phyloP scores from a whole-genome alignment of 2,797 vertebrate species.

The Helarctos malayanus region DNA sequence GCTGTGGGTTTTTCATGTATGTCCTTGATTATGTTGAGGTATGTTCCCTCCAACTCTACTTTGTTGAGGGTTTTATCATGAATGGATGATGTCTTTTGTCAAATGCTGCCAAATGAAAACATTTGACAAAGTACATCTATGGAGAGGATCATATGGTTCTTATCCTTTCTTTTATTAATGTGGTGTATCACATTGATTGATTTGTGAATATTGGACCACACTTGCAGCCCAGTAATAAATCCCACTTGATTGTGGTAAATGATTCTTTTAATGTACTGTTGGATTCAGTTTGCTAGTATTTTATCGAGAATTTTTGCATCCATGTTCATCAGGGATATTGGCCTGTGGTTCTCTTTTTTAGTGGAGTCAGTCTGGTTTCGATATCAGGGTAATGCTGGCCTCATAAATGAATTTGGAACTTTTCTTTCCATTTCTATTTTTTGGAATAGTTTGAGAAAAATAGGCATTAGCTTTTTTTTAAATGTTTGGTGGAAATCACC shows the following conservation, averaged over 20 bases:
- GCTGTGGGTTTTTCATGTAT: neutral
- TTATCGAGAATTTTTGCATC: neutral
- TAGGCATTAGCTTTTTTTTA: neutral
- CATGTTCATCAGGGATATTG: neutral
- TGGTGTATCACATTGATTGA: neutral
- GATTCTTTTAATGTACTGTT: neutral
- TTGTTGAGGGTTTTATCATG: neutral
- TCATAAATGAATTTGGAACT: neutral
- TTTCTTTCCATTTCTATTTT: neutral
- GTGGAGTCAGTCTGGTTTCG: neutral
- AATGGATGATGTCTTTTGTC: neutral
- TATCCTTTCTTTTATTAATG: neutral
- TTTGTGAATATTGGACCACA: neutral
- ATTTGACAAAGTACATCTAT: neutral
- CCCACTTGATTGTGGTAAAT: neutral
- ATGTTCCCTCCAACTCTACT: neutral
- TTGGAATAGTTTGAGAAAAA: neutral
- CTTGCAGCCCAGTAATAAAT: neutral
- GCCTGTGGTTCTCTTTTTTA: neutral
- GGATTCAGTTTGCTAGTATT: neutral
- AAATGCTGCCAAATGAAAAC: neutral
- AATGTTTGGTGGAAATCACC: neutral
- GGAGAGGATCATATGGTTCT: neutral
- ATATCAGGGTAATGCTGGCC: neutral
- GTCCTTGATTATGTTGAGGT: neutral